A percentile compares a stretch with the other conserved stretches of the same genome.
phyloP scores from a whole-genome alignment of 1,140 invertebrate species.

The Mamestra configurata region DNA sequence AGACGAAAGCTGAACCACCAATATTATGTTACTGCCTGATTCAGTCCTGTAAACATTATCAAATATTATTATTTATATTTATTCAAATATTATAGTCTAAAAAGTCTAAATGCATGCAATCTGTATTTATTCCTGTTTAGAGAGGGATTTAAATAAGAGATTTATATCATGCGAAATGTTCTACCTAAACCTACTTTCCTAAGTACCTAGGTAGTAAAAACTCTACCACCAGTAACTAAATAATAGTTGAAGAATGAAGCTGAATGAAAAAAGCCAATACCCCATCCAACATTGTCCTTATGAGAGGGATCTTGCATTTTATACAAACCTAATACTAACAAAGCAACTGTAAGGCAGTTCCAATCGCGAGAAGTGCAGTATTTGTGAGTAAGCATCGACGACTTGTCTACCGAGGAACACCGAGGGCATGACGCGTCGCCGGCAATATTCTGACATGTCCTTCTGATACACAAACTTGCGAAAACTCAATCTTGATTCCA shows the following conservation, averaged over 20 bases:
- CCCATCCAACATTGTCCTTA: too few species aligned
- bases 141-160: too few species aligned
- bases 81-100: too few species aligned
- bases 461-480: constrained; percentile 68
- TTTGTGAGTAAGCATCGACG: constrained; percentile 69
- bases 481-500: constrained; percentile 35
- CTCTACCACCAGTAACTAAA: too few species aligned
- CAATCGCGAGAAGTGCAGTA: constrained; percentile 73
- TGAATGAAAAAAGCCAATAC: too few species aligned
- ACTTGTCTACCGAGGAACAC: constrained; percentile 75
- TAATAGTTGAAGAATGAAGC: too few species aligned
- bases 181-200: too few species aligned
- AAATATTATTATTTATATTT: not conserved
- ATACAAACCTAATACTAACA: constrained; percentile 76
- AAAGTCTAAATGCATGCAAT: too few species aligned
- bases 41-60: constrained; percentile 67
- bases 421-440: constrained; percentile 72
- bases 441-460: constrained; percentile 79
- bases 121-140: too few species aligned
- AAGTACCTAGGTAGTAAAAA: too few species aligned
- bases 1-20: constrained; percentile 71
- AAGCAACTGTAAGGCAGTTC: constrained; percentile 79
- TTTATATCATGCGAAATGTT: too few species aligned
- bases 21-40: constrained; percentile 74
- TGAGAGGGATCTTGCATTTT: not conserved